phyloP scores from a whole-genome alignment of 2,888 invertebrate genomes.

The Clostera curtula region DNA sequence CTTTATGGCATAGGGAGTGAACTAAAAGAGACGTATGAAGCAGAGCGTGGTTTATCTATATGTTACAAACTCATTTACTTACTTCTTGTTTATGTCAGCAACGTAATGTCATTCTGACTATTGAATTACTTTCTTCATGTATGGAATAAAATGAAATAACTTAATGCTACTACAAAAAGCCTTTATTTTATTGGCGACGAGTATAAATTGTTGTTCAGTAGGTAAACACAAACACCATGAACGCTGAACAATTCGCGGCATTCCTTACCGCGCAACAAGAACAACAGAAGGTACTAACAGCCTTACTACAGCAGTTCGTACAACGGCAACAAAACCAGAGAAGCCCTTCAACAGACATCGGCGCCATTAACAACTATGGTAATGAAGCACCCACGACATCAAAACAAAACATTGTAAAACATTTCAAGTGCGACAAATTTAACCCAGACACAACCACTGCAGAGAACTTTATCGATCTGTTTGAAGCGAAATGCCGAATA shows the following conservation, averaged over 20 bases:
- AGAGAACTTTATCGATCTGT: not conserved
- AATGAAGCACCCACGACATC: not conserved
- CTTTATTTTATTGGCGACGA: not conserved
- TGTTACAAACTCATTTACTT: too few relatives aligned
- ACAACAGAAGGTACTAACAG: not conserved
- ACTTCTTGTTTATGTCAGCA: too few relatives aligned
- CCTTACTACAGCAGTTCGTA: not conserved
- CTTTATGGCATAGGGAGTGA: too few relatives aligned
- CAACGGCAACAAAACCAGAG: not conserved
- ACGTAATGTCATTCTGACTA: too few relatives aligned
- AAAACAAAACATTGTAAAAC: not conserved
- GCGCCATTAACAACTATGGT: not conserved
- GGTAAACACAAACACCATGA: not conserved
- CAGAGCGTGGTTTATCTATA: too few relatives aligned
- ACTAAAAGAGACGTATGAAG: too few relatives aligned
- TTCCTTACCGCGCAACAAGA: not conserved
- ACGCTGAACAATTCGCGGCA: not conserved
- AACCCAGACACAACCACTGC: not conserved
- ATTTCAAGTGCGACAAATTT: not conserved
- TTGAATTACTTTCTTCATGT: too few relatives aligned
- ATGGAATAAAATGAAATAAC: too few relatives aligned
- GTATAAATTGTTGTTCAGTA: too few relatives aligned
- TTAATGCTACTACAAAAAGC: too few relatives aligned
- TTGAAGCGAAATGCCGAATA: not conserved
- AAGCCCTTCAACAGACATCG: not conserved